Percentiles rank a stretch among this genome's conserved stretches.
Evolutionary conservation across 2,888 invertebrate species (phyloP).

Genomic region (Cactoblastis cactorum): DNA sequence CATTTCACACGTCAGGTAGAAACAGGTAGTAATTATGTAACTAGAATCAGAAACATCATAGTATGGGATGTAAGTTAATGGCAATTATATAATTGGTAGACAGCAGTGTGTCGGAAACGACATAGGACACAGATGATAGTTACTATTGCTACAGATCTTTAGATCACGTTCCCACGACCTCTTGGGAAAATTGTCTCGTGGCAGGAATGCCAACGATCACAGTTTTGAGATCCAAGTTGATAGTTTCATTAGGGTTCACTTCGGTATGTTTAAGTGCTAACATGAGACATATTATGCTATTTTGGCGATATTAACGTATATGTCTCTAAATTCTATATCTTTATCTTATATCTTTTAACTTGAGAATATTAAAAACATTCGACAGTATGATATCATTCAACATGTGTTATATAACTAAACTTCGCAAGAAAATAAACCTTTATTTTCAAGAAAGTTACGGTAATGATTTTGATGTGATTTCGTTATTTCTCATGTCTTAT

Average conservation of each 20-base stretch:
- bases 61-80: not conserved
- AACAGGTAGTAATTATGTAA: not conserved
- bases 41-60: not conserved
- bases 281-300: no score
- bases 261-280: not conserved
- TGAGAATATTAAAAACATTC: no score
- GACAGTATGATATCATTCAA: no score
- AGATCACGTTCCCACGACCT: conserved; percentile 32
- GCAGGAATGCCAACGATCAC: not conserved
- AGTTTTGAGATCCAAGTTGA: not conserved
- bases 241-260: not conserved
- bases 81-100: not conserved
- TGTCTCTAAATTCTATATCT: no score
- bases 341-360: no score
- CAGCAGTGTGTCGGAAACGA: not conserved
- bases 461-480: no score
- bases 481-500: no score
- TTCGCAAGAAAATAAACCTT: no score
- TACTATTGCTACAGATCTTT: conserved; percentile 14
- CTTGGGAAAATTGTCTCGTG: conserved; percentile 15
- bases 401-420: no score
- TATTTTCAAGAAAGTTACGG: no score
- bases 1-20: not conserved
- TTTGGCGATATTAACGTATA: no score
- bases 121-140: not conserved